phyloP scores from a whole-genome alignment of 2,888 invertebrate species.

The Ectobius pallidus region DNA sequence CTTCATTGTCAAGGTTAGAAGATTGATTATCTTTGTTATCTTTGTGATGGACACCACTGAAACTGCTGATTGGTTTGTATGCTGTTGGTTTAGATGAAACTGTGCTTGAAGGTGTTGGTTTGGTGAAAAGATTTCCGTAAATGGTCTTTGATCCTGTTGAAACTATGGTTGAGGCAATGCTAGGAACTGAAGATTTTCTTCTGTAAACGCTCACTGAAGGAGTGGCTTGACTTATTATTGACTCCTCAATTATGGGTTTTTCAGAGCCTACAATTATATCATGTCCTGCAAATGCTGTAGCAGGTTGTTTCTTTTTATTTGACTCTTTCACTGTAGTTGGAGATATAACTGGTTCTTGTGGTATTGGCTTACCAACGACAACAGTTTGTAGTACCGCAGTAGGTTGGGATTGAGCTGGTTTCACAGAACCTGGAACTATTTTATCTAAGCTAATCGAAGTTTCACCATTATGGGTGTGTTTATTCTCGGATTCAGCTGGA shows the following conservation, averaged over 20 bases:
- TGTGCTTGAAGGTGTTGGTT: constrained; percentile 29
- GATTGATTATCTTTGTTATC: not conserved
- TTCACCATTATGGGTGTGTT: not conserved
- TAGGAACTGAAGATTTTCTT: constrained; percentile 29
- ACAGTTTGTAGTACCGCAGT: constrained; percentile 43
- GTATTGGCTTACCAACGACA: constrained; percentile 44
- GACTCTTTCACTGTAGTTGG: constrained; percentile 41
- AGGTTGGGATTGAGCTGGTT: constrained; percentile 18
- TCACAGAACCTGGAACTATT: not conserved
- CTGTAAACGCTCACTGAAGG: constrained; percentile 48
- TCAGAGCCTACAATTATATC: constrained; percentile 47
- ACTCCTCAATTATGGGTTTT: constrained; percentile 16
- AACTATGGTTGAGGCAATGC: constrained; percentile 41
- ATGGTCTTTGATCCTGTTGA: constrained; percentile 41
- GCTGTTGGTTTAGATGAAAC: constrained; percentile 33
- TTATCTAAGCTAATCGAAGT: not conserved
- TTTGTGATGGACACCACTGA: not conserved
- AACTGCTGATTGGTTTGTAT: not conserved
- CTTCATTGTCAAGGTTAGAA: not conserved
- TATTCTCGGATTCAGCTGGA: not conserved
- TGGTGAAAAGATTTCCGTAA: constrained; percentile 46
- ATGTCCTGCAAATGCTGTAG: constrained; percentile 41
- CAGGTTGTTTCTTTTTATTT: constrained; percentile 5
- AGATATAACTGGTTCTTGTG: constrained; percentile 38
- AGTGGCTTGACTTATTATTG: constrained; percentile 7